phyloP scores from a whole-genome alignment of 2,113 vertebrate species.

The Arothron firmamentum region DNA sequence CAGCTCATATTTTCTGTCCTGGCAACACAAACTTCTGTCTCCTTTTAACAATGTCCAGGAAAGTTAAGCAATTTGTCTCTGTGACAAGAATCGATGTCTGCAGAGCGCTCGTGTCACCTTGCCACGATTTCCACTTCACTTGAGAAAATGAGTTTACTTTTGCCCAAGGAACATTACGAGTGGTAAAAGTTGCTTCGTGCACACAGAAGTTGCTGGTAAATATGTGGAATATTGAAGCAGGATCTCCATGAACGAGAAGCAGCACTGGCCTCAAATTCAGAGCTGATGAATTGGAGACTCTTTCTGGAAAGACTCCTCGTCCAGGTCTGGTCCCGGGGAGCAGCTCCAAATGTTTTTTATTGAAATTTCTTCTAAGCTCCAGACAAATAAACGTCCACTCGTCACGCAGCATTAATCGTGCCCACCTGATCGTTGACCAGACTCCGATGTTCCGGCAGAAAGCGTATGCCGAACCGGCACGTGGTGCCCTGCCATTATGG shows the following conservation, averaged over 20 bases:
- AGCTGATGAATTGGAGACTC: too few species aligned
- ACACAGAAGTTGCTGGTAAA: too few species aligned
- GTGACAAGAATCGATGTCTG: conserved; percentile 37
- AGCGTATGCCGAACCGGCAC: conserved; percentile 35
- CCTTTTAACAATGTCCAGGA: conserved; percentile 38
- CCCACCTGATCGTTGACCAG: conserved; percentile 24
- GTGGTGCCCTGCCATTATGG: conserved; percentile 35
- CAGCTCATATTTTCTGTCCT: conserved; percentile 44
- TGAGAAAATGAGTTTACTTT: conserved; percentile 3
- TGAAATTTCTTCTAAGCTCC: too few species aligned
- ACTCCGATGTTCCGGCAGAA: conserved; percentile 7
- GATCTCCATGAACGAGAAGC: neutral
- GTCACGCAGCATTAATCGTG: conserved; percentile 7
- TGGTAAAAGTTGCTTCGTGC: neutral
- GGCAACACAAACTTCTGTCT: conserved; percentile 50
- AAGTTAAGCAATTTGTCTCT: conserved; percentile 18
- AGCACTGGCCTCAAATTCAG: too few species aligned
- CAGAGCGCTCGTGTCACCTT: conserved; percentile 21
- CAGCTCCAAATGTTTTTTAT: too few species aligned
- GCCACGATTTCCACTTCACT: conserved; percentile 16
- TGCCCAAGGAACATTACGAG: neutral
- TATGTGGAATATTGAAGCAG: neutral
- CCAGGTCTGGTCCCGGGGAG: too few species aligned
- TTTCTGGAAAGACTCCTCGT: too few species aligned
- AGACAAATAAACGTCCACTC: neutral